Conservation (phyloP, 2,113 vertebrate species). For the Melanerpes formicivorus region DNA sequence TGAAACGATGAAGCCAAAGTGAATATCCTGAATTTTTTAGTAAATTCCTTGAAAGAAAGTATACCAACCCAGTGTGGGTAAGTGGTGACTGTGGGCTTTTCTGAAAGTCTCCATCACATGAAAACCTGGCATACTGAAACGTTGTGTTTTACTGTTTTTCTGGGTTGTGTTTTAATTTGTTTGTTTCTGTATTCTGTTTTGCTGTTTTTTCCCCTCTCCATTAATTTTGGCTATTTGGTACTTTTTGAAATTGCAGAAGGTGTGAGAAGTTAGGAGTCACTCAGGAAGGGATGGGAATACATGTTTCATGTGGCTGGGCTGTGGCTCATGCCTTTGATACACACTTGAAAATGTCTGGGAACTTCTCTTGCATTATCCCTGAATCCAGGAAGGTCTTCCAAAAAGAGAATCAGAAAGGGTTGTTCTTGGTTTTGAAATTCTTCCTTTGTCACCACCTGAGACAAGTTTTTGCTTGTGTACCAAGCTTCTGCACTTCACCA, state of each 20-base stretch:
- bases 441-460: neutral
- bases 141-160: neutral
- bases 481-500: neutral
- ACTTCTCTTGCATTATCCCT: neutral
- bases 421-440: neutral
- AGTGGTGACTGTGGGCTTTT: neutral
- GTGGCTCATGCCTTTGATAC: neutral
- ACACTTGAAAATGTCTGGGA: neutral
- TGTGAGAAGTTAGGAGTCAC: neutral
- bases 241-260: neutral
- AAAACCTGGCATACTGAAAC: neutral
- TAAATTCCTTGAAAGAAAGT: neutral
- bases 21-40: neutral
- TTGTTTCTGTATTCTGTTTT: neutral
- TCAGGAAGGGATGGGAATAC: accelerated
- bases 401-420: neutral
- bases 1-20: neutral
- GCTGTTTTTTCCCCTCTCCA: accelerated
- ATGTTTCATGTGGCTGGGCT: accelerated
- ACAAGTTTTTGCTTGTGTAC: neutral
- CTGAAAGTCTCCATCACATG: neutral
- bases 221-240: neutral
- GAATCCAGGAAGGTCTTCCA: neutral
- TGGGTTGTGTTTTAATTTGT: neutral
- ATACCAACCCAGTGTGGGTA: neutral